These are phyloP conservation scores for Cataglyphis livida DNA, from an alignment of 2,888 invertebrate genomes.

Conservation along the genomic window DNA sequence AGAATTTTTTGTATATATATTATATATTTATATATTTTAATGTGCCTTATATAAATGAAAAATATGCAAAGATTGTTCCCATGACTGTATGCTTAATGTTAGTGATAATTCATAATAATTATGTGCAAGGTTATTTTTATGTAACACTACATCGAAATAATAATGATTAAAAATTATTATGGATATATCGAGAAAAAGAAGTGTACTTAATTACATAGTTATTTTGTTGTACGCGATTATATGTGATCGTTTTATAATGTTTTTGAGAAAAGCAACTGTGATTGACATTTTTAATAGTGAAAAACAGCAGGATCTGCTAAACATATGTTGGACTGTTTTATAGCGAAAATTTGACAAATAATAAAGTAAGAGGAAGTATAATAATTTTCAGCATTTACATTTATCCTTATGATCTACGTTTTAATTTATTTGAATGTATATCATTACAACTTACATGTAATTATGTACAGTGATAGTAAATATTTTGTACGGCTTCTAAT, in stretches of 20 bases:
- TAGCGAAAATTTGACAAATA: conserved; percentile 4
- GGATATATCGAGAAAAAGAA: conserved; percentile 20
- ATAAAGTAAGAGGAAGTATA: conserved; percentile 15
- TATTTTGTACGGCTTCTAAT: conserved; percentile 30
- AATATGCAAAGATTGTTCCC: conserved; percentile 34
- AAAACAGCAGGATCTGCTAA: conserved; percentile 6
- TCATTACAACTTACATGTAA: conserved; percentile 59
- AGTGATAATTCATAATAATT: conserved; percentile 19
- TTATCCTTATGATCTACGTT: conserved; percentile 15
- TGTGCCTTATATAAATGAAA: not conserved
- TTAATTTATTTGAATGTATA: conserved; percentile 23
- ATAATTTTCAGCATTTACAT: not conserved
- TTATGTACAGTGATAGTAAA: conserved; percentile 67
- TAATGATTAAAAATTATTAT: not conserved
- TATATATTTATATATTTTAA: conserved; percentile 18
- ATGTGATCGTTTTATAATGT: not conserved
- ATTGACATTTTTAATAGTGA: conserved; percentile 44
- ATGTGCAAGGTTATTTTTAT: conserved; percentile 19
- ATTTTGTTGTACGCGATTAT: not conserved
- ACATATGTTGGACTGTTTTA: conserved; percentile 52
- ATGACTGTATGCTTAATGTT: conserved; percentile 27
- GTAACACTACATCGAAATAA: not conserved
- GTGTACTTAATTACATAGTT: conserved; percentile 28
- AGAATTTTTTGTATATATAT: conserved; percentile 34
- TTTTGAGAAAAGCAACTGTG: conserved; percentile 47